Evolutionary conservation across 2,888 invertebrate genomes (phyloP).

Genomic region (Drosophila fulvimacula): DNA sequence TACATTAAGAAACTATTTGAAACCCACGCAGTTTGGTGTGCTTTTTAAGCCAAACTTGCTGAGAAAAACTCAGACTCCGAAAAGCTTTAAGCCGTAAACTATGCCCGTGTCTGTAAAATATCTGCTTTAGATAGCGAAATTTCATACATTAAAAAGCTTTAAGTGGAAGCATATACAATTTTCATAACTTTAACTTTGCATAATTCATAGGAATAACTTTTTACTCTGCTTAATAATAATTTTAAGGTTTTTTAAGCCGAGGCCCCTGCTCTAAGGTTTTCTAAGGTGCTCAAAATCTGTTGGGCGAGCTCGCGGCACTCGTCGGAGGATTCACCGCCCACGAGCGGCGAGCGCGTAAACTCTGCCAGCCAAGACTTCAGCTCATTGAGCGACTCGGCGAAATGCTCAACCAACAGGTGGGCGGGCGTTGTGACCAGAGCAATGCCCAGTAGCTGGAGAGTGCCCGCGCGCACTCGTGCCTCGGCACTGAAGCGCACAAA

Average conservation of each 20-base stretch:
- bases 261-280: slow-evolving; percentile 21
- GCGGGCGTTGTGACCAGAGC: slow-evolving; percentile 88
- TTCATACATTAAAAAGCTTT: too few relatives aligned
- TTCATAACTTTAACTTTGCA: slow-evolving; percentile 1
- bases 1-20: background rate
- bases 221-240: too few relatives aligned
- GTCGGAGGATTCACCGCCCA: slow-evolving; percentile 88
- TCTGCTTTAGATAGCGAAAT: too few relatives aligned
- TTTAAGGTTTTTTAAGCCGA: background rate
- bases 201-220: too few relatives aligned
- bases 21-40: background rate
- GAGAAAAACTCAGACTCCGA: too few relatives aligned
- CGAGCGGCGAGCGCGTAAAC: slow-evolving; percentile 86
- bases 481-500: slow-evolving; percentile 89
- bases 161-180: background rate
- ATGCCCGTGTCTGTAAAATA: too few relatives aligned
- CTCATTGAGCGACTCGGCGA: slow-evolving; percentile 88
- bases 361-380: slow-evolving; percentile 89
- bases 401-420: slow-evolving; percentile 86
- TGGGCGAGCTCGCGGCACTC: slow-evolving; percentile 88
- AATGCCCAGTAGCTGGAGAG: slow-evolving; percentile 89
- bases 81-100: too few relatives aligned
- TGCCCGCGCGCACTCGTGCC: slow-evolving; percentile 88
- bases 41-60: background rate
- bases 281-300: slow-evolving; percentile 86